phyloP scores from a whole-genome alignment of 2,888 invertebrate genomes.

The Lepidocyrtoides sp. region DNA sequence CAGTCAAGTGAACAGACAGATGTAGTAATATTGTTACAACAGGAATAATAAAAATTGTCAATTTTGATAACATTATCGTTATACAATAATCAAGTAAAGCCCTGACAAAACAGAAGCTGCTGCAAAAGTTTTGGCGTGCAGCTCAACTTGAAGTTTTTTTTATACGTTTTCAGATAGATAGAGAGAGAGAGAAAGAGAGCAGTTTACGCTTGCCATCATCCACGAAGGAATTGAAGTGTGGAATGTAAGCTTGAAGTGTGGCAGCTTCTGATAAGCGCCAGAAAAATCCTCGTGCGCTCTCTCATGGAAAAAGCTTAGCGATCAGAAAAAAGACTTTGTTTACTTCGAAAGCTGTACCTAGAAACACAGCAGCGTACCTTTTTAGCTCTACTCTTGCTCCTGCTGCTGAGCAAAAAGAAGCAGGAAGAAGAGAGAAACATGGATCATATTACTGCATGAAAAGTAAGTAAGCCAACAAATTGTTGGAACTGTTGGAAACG shows the following conservation, averaged over 20 bases:
- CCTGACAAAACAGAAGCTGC: no score
- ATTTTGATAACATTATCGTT: slow-evolving; percentile 43
- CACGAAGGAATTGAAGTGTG: not conserved
- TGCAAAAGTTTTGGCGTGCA: not conserved
- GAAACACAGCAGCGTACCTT: not conserved
- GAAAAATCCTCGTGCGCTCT: not conserved
- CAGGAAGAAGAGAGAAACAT: slow-evolving; percentile 4
- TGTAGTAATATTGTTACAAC: slow-evolving; percentile 4
- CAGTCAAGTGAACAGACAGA: not conserved
- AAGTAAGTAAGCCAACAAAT: slow-evolving; percentile 10
- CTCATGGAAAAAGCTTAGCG: not conserved
- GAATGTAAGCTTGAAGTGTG: slow-evolving; percentile 26
- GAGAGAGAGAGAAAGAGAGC: not conserved
- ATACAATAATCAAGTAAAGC: not conserved
- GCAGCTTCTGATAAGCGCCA: slow-evolving; percentile 35
- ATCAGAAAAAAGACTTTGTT: slow-evolving; percentile 41
- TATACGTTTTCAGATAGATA: not conserved
- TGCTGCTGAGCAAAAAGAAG: not conserved
- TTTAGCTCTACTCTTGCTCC: not conserved
- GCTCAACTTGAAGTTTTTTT: not conserved
- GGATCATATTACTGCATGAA: not conserved
- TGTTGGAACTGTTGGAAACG: not conserved
- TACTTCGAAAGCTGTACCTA: not conserved
- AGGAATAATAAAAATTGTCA: slow-evolving; percentile 18
- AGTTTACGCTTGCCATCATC: not conserved